A percentile compares a stretch with the other conserved stretches of the same genome.
Conservation (phyloP, 2,888 invertebrate species). For the Rugalucina vietnamica region DNA sequence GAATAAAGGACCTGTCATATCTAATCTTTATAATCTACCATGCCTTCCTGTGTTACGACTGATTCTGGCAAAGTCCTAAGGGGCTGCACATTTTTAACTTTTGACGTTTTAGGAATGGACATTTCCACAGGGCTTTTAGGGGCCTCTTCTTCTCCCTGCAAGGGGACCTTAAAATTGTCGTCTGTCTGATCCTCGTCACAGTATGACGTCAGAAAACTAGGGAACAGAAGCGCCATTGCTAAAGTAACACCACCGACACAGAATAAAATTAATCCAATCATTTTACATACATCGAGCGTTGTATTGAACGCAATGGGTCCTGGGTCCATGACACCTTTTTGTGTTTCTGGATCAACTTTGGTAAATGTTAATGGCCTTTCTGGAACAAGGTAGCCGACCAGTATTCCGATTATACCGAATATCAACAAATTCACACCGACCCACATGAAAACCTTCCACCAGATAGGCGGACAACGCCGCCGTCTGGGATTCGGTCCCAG, state of each 20-base stretch:
- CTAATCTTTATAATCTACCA: conserved; percentile 59
- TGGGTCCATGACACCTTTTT: conserved; percentile 80
- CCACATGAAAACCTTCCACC: conserved; percentile 85
- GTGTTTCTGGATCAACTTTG: conserved; percentile 80
- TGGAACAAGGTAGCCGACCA: conserved; percentile 85
- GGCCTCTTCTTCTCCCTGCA: conserved; percentile 72
- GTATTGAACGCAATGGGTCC: conserved; percentile 84
- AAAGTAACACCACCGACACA: conserved; percentile 85
- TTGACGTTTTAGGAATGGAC: conserved; percentile 82
- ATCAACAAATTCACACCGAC: conserved; percentile 85
- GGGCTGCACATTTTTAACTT: conserved; percentile 83
- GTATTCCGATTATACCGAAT: conserved; percentile 84
- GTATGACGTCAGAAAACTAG: conserved; percentile 84
- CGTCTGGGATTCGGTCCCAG: conserved; percentile 79
- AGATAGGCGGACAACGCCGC: conserved; percentile 80
- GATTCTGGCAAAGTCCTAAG: conserved; percentile 75
- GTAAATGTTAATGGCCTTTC: conserved; percentile 80
- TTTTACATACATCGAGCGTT: conserved; percentile 84
- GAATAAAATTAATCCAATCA: conserved; percentile 85
- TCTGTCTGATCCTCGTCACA: conserved; percentile 81
- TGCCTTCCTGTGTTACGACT: conserved; percentile 72
- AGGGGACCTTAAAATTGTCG: conserved; percentile 74
- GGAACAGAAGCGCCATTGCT: conserved; percentile 84
- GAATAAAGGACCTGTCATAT: too few species aligned
- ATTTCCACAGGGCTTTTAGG: conserved; percentile 79